Evolutionary conservation across 2,797 vertebrate species (phyloP), one percentile per base, ranked within the genome.

Genomic region (Okamejei kenojei): DNA sequence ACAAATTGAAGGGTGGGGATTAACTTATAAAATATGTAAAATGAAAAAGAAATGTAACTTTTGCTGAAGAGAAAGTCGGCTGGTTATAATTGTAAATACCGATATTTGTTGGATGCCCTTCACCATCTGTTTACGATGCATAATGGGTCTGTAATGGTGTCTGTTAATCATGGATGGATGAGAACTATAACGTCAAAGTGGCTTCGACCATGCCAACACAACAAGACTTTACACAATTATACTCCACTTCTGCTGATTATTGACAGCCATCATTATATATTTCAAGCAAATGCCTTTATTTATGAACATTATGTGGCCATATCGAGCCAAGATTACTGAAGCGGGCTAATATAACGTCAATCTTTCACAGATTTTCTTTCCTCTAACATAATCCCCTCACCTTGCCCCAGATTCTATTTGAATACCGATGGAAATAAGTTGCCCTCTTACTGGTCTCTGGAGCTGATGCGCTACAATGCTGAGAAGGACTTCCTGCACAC

Each of bases 121-220:
- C 61, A 35, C 84, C 84, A 88, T 88, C 84, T 88, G 61, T 21
- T 68, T 88, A 65, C 61, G 35, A 88, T 79, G 78, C 32, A 29
- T 79, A 79, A 79, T 68, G n/a, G 84, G 84, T 68, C 84, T 68
- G 32, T 32, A 88, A 68, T 68, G 63, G 8, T 68, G n/a, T 21
- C 21, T 68, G 84, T 21, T 68, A 68, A 88, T 68, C 61, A 88
- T 32, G 35, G n/a, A 88, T 68, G 84, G 35, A 68, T 68, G 68
- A 88, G 29, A n/a, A 35, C 15, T 9, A 68, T 65, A 35, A 88
- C 32, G 15, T 88, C 58, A n/a, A 32, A 88, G 63, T 65, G 32
- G 61, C 84, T 65, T 63, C n/a, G 84, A 65, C 61, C 58, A 65
- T 88, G n/a, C 23, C 63, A n/a, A 19, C 9, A 68, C 32, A 21